Conservation (phyloP, 1,140 invertebrate species). For the Phocides pigmalion region DNA sequence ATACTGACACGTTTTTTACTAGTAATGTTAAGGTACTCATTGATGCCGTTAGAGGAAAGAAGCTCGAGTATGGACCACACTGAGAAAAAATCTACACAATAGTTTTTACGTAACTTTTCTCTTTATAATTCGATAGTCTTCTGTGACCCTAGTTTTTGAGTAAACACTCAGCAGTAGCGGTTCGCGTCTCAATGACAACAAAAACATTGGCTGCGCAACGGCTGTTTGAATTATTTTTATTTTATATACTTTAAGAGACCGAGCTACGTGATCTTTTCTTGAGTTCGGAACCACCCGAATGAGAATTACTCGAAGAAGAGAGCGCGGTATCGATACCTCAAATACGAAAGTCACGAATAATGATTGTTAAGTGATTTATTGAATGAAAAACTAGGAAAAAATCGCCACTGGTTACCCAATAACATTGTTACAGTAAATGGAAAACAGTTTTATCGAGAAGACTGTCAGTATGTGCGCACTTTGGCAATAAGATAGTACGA, state of each 20-base stretch:
- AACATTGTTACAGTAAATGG: constrained; percentile 1
- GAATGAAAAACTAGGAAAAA: background rate
- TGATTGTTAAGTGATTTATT: constrained; percentile 22
- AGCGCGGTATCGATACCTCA: constrained; percentile 7
- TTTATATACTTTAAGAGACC: constrained; percentile 15
- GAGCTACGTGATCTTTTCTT: constrained; percentile 18
- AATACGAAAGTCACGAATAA: constrained; percentile 25
- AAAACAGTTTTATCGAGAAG: background rate
- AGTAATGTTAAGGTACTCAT: background rate
- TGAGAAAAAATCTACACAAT: background rate
- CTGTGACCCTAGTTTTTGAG: constrained; percentile 20
- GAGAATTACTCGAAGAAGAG: constrained; percentile 14
- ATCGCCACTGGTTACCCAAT: constrained; percentile 4
- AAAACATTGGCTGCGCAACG: constrained; percentile 12
- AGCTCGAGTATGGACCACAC: background rate
- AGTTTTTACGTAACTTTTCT: constrained; percentile 17
- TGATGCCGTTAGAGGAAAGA: constrained; percentile 13
- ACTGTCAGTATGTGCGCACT: too few species aligned
- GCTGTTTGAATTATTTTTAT: constrained; percentile 12
- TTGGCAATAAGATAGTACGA: too few species aligned
- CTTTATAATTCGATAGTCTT: constrained; percentile 8
- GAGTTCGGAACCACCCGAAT: constrained; percentile 1
- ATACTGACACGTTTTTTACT: background rate
- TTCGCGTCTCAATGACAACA: constrained; percentile 9
- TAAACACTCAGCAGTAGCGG: constrained; percentile 1